Conservation (phyloP, 2,113 vertebrate genomes). For the Opisthocomus hoazin region DNA sequence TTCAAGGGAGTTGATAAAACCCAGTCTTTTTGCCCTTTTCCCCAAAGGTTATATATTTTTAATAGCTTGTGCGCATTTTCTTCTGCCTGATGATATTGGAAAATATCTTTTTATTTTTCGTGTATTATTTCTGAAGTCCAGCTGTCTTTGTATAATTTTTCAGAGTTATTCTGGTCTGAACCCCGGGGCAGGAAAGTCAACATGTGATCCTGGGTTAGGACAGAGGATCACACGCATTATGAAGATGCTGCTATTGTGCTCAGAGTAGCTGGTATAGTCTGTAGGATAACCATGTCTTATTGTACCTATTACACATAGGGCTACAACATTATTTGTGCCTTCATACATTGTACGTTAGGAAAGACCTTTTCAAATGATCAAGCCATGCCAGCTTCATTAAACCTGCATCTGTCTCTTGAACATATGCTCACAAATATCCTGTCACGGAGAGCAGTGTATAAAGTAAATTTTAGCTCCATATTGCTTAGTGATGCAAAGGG, state of each 20-base stretch:
- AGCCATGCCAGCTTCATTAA: background rate
- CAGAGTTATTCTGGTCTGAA: background rate
- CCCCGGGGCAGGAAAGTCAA: background rate
- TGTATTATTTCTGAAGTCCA: background rate
- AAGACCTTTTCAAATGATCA: background rate
- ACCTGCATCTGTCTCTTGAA: background rate
- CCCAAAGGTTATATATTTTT: background rate
- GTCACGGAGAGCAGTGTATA: background rate
- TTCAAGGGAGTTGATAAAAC: background rate
- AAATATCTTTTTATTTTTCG: background rate
- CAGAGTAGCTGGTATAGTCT: background rate
- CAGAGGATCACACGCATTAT: fast-evolving
- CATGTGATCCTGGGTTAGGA: background rate
- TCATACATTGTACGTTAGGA: background rate
- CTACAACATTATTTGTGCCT: background rate
- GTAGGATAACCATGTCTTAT: background rate
- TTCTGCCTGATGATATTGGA: background rate
- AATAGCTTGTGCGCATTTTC: background rate
- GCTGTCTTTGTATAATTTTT: background rate
- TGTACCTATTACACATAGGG: fast-evolving
- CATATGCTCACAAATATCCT: background rate
- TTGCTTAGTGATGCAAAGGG: background rate
- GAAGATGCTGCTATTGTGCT: background rate
- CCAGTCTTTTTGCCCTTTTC: background rate
- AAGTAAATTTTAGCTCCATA: background rate